These are phyloP conservation scores for Calypte anna DNA, from an alignment of 2,113 vertebrate species.

Conservation along the genomic window DNA sequence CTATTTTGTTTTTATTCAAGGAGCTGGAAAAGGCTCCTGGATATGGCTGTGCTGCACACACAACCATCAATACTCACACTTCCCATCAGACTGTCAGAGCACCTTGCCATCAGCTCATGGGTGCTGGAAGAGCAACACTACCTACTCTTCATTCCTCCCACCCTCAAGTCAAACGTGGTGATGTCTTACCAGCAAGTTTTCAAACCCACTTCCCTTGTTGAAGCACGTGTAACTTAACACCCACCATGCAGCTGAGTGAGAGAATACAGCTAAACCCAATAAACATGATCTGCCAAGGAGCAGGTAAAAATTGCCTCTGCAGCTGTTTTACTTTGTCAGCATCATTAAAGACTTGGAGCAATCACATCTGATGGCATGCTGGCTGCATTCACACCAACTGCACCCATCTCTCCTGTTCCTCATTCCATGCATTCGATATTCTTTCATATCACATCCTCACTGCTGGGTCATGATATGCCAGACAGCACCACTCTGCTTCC, in stretches of 20 bases:
- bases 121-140: not conserved
- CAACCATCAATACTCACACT: not conserved
- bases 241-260: not conserved
- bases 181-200: not conserved
- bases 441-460: not conserved
- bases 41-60: not conserved
- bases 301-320: not conserved
- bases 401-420: not conserved
- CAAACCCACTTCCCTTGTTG: not conserved
- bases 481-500: not conserved
- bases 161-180: not conserved
- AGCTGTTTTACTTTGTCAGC: not conserved
- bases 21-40: not conserved
- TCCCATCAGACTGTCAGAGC: not conserved
- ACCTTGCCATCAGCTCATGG: not conserved
- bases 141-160: not conserved
- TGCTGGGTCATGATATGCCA: not conserved
- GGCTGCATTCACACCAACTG: not conserved
- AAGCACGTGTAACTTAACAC: accelerated
- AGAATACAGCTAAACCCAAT: not conserved
- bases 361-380: not conserved
- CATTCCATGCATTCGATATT: not conserved
- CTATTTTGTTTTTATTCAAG: not conserved
- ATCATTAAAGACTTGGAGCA: not conserved
- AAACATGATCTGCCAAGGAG: not conserved